Evolutionary conservation across 2,888 invertebrate species (phyloP).

Genomic region (Tyria jacobaeae): DNA sequence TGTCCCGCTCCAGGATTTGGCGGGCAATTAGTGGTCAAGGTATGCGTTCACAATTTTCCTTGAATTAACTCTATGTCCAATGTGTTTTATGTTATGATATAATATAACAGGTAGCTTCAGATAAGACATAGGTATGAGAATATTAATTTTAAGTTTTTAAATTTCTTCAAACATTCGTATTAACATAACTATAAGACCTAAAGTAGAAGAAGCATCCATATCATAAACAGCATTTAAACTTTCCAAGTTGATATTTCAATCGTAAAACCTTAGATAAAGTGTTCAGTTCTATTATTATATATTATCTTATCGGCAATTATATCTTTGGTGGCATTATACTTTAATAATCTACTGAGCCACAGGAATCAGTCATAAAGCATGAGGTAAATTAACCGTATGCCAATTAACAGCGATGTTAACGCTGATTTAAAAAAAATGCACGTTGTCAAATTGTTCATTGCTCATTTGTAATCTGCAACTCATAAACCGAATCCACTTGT

Average conservation of each 20-base stretch:
- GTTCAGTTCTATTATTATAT: neutral
- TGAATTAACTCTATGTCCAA: neutral
- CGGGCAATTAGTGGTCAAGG: conserved; percentile 70
- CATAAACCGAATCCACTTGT: conserved; percentile 33
- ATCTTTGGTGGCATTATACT: neutral
- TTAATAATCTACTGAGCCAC: neutral
- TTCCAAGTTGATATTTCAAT: conserved; percentile 8
- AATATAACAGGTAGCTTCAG: too few species aligned
- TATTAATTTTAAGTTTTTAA: too few species aligned
- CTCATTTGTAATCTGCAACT: neutral
- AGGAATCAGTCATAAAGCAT: neutral
- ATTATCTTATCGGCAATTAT: too few species aligned
- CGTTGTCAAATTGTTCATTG: too few species aligned
- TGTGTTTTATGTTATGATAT: neutral
- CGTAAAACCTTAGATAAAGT: neutral
- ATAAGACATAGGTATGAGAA: too few species aligned
- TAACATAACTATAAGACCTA: too few species aligned
- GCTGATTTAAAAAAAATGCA: too few species aligned
- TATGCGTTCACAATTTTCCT: conserved; percentile 47
- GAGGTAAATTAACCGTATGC: neutral
- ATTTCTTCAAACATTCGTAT: too few species aligned
- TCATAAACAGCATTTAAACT: conserved; percentile 11
- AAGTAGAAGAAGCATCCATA: conserved; percentile 6
- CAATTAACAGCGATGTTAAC: too few species aligned
- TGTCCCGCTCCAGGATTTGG: conserved; percentile 65